These are phyloP conservation scores for Notarius lentiginosus DNA, from an alignment of 2,113 vertebrate genomes.

Conservation along the genomic window DNA sequence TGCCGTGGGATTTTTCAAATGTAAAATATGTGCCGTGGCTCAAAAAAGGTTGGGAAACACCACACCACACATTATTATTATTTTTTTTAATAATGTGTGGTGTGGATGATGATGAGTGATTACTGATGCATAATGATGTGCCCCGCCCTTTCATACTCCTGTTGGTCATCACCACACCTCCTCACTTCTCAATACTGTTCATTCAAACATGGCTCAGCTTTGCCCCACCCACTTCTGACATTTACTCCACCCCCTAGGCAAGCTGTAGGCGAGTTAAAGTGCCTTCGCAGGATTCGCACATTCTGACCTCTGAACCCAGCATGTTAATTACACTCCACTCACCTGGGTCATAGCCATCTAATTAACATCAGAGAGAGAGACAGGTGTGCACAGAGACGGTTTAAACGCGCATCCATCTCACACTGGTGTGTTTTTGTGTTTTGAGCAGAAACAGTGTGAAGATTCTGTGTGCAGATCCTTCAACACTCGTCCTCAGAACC, in stretches of 20 bases:
- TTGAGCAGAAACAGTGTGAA: neutral
- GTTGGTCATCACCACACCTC: neutral
- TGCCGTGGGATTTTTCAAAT: too few relatives aligned
- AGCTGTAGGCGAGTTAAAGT: neutral
- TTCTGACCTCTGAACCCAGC: neutral
- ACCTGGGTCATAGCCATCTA: neutral
- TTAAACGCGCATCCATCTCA: neutral
- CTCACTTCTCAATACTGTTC: neutral
- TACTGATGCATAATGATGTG: neutral
- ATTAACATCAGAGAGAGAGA: neutral
- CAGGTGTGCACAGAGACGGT: neutral
- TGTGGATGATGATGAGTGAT: neutral
- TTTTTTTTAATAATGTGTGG: neutral
- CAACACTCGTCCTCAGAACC: neutral
- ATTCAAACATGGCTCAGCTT: neutral
- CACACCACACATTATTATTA: too few relatives aligned
- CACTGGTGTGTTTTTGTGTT: neutral
- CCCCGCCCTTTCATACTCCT: neutral
- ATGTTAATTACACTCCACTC: neutral
- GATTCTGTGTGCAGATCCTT: neutral
- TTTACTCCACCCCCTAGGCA: neutral
- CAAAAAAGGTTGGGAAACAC: too few relatives aligned
- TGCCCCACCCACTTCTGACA: neutral
- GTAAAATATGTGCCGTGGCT: too few relatives aligned
- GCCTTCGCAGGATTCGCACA: neutral